Evolutionary conservation across 2,888 invertebrate genomes (phyloP).

Genomic region (Laspeyria flexula): DNA sequence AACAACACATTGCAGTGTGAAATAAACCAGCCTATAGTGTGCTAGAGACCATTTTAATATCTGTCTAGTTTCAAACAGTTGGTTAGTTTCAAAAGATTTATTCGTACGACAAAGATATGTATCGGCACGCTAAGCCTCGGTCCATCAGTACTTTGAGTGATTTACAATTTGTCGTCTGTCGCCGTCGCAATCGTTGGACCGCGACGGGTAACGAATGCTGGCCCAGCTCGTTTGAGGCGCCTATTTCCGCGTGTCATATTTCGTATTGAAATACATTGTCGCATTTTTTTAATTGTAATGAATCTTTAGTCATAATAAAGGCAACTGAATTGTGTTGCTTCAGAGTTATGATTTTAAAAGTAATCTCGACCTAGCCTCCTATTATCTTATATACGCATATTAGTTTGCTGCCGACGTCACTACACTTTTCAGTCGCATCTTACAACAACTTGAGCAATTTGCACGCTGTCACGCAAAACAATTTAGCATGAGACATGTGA

Average conservation of each 20-base stretch:
- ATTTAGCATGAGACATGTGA: constrained; percentile 71
- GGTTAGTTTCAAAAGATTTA: constrained; percentile 41
- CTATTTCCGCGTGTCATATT: constrained; percentile 75
- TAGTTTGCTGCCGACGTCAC: constrained; percentile 50
- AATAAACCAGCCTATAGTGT: no score
- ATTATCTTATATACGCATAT: constrained; percentile 36
- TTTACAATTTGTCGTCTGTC: constrained; percentile 67
- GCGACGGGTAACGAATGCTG: constrained; percentile 64
- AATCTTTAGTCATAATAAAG: constrained; percentile 29
- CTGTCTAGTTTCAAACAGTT: constrained; percentile 21
- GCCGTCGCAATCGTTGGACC: constrained; percentile 63
- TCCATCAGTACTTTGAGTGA: constrained; percentile 62
- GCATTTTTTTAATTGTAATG: constrained; percentile 34
- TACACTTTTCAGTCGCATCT: constrained; percentile 59
- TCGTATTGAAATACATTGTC: constrained; percentile 57
- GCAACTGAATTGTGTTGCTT: constrained; percentile 7
- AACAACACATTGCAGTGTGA: no score
- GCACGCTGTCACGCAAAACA: constrained; percentile 72
- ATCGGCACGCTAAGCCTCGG: constrained; percentile 55
- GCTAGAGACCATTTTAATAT: not conserved
- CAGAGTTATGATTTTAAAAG: constrained; percentile 27
- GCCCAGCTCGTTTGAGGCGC: constrained; percentile 58
- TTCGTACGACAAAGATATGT: constrained; percentile 55
- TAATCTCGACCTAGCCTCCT: constrained; percentile 13
- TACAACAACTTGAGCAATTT: constrained; percentile 68